Base-by-base conservation (phyloP, 2,113 vertebrate genomes). In the Ivindomyrus marchei region DNA sequence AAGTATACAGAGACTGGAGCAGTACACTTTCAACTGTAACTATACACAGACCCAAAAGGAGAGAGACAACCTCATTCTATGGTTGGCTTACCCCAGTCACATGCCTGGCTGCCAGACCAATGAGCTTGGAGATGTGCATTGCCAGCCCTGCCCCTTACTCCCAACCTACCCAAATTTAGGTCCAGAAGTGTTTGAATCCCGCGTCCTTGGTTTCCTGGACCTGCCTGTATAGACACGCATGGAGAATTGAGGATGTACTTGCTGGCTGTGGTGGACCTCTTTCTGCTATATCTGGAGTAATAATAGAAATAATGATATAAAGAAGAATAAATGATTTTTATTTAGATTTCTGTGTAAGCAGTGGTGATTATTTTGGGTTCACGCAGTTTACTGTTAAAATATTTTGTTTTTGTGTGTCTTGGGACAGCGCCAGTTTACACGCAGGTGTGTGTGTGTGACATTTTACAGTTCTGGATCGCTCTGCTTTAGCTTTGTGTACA, bases 291-390 rank as follows among this genome's bases (percentile, higher is more conserved):
- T 52, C 45, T 87, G 47, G 85, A 87, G 47, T 87, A 53, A 87
- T 53, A 94, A 91, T 95, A 95, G 93, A 94, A 56, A 95, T 92
- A 27, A 89, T 90, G 92, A 93, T 94, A 92, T 91, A 93, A 92
- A 93, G 95, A 95, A 95, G 95, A 95, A 95, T 95, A 96, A 96
- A 96, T 94, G 93, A 96, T 95, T 96, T 96, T 96, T 96, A 96
- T 96, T 96, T 96, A 95, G 94, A 93, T 94, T 92, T 94, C 92
- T 84, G 91, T 50, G 80, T 77, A 45, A 85, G 53, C 36, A 66
- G 85, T 90, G 58, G 45, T 87, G 85, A 50, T 31, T 27, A 13
- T 70, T 70, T 70, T 70, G 11, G 62, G 62, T 70, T 31, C 3
- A 31, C 3, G 10, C n/a, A 53, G 62, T 70, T 70, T 31, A 27